Evolutionary conservation across 2,797 vertebrate genomes (phyloP), one percentile per base, ranked within the genome.

Genomic region (Aratinga solstitialis): DNA sequence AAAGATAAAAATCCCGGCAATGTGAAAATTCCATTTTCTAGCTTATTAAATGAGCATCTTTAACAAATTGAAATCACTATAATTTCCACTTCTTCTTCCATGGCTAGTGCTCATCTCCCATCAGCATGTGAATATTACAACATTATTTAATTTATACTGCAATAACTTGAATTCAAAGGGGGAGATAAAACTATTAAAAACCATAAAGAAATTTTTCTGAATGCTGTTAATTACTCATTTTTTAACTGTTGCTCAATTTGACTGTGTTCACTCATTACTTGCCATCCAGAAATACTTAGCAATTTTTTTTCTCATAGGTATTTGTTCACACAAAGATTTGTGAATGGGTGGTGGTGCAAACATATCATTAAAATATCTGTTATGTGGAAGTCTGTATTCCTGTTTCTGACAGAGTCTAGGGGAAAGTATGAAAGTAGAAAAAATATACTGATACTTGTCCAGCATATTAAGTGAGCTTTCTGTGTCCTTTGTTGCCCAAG

Each of bases 1-100:
- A 98, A 98, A 97, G 93, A 97, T 96, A 93, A 96, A 97, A 75
- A 63, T 92, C 48, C 94, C 94, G 96, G 69, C 94, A 94, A 96
- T 94, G 89, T 89, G 94, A 97, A 97, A 97, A 95, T 96, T 97
- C 94, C 66, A 21, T 73, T 84, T 94, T 96, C 76, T 90, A 71
- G 26, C 16, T 96, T 90, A 74, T 93, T 95, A 97, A 97, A 87
- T 84, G 48, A 96, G 50, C 43, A 84, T 96, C 72, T 88, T 86
- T 95, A 79, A 89, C 61, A 91, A 58, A 77, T 95, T 87, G 71
- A 96, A 95, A 91, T 89, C 29, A 54, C 80, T 92, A 68, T 92
- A 40, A 94, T 97, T 96, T 92, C 50, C 54, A 63, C 82, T 94
- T 95, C 76, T 88, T 68, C 59, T 71, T 87, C n/a, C 51, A 26